Percentiles rank a stretch among this genome's conserved stretches.
These are phyloP conservation scores for Odobenus rosmarus DNA, from an alignment of 2,113 vertebrate genomes.

Conservation along the genomic window DNA sequence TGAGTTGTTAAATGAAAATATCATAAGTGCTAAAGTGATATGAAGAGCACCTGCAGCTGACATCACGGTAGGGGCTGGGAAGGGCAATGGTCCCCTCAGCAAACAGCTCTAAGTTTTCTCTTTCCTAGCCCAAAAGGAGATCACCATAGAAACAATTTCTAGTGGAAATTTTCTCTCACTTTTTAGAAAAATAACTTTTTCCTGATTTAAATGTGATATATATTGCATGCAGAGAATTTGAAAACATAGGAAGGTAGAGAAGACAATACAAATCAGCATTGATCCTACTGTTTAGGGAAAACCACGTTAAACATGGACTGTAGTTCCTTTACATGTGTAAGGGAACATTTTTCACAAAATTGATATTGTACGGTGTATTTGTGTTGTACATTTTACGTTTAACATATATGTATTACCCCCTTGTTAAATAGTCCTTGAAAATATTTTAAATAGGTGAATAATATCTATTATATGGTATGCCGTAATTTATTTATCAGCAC, in stretches of 20 bases:
- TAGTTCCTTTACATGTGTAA: neutral
- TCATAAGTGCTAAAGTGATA: fast-evolving
- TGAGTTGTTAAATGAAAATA: neutral
- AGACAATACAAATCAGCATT: neutral
- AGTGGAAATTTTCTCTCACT: neutral
- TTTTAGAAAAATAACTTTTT: neutral
- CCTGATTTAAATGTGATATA: neutral
- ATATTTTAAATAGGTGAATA: neutral
- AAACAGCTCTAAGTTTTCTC: neutral
- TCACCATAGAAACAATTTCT: neutral
- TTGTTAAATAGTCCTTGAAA: neutral
- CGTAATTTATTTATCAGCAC: neutral
- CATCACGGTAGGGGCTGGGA: neutral
- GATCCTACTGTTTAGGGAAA: neutral
- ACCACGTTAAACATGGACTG: neutral
- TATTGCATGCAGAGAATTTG: neutral
- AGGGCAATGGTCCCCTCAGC: neutral
- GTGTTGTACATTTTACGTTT: neutral
- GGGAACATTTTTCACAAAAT: neutral
- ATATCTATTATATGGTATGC: neutral
- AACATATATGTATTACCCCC: neutral
- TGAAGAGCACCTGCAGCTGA: fast-evolving
- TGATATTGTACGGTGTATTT: neutral
- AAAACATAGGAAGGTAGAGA: neutral
- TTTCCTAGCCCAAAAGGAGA: neutral